These are phyloP conservation scores for Tachina lurida DNA, from an alignment of 2,888 invertebrate genomes.

Conservation along the genomic window DNA sequence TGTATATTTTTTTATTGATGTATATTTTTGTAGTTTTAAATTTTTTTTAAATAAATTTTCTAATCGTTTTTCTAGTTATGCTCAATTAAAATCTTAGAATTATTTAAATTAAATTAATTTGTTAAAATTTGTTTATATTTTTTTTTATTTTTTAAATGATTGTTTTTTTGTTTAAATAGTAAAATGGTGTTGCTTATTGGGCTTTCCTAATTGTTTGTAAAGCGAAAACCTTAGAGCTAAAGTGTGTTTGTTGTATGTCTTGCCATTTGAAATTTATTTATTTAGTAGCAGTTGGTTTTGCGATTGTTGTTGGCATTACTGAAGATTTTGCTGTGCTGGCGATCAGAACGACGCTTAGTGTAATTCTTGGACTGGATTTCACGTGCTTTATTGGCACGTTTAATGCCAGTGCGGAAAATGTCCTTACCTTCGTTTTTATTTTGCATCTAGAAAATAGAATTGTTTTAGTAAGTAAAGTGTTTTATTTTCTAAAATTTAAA, in stretches of 20 bases:
- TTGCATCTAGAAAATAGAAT: constrained; percentile 77
- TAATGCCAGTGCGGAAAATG: constrained; percentile 84
- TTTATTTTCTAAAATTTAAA: not conserved
- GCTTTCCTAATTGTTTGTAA: not conserved
- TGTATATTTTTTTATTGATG: constrained; percentile 28
- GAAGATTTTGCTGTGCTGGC: constrained; percentile 84
- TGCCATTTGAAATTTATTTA: too few species aligned
- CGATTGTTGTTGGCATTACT: constrained; percentile 86
- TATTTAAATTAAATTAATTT: constrained; percentile 39
- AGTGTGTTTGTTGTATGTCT: not conserved
- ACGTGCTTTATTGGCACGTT: constrained; percentile 85
- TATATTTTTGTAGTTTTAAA: constrained; percentile 36
- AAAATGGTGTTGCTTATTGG: constrained; percentile 58
- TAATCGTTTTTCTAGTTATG: constrained; percentile 34
- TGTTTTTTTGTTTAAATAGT: constrained; percentile 45
- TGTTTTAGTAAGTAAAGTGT: not conserved
- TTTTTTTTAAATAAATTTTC: constrained; percentile 22
- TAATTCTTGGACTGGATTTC: constrained; percentile 84
- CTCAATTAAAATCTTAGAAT: constrained; percentile 67
- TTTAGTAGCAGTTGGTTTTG: constrained; percentile 83
- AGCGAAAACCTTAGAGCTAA: not conserved
- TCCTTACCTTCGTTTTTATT: constrained; percentile 83
- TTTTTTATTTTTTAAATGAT: constrained; percentile 49
- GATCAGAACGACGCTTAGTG: constrained; percentile 84
- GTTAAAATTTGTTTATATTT: constrained; percentile 19